Conservation (phyloP, 2,113 vertebrate genomes). For the Elephantulus edwardii region DNA sequence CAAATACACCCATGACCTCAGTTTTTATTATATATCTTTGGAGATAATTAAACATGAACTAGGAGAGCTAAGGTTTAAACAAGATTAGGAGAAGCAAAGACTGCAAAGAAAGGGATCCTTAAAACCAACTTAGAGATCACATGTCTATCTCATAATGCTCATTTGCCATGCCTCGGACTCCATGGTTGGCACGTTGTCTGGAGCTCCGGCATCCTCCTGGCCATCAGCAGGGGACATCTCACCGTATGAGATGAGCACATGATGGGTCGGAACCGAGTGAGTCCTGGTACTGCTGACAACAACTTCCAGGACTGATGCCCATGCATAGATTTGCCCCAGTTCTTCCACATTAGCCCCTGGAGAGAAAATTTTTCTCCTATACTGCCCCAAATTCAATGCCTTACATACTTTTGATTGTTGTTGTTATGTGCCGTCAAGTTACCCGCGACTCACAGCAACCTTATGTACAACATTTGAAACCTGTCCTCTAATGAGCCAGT, state of each 20-base stretch:
- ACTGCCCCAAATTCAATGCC: not conserved
- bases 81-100: no score
- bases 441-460: no score
- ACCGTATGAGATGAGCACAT: not conserved
- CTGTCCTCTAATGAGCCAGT: no score
- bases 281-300: accelerated
- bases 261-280: not conserved
- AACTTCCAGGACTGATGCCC: not conserved
- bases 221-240: accelerated
- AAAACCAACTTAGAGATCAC: not conserved
- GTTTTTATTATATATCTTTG: not conserved
- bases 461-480: no score
- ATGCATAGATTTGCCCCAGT: not conserved
- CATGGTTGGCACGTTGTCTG: not conserved
- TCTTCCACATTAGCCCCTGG: not conserved
- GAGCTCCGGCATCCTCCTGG: not conserved
- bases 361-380: not conserved
- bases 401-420: no score
- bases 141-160: no score
- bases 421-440: no score
- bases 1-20: not conserved
- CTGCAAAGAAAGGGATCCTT: not conserved
- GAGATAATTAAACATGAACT: not conserved
- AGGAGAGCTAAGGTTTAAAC: not conserved
- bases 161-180: accelerated